These are phyloP conservation scores for Magallana gigas DNA, from an alignment of 1,140 invertebrate species.

Conservation along the genomic window DNA sequence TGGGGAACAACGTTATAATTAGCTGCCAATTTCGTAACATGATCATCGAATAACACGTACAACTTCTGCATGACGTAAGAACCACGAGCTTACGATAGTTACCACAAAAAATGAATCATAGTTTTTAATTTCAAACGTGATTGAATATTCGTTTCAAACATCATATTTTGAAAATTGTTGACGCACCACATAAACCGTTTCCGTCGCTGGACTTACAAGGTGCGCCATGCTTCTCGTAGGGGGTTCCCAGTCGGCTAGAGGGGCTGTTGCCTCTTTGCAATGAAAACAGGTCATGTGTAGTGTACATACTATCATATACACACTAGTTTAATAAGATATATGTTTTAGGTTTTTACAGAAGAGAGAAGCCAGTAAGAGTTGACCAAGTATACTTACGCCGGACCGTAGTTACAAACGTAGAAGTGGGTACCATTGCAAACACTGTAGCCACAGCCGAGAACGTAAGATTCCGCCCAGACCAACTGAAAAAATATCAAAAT, in stretches of 20 bases:
- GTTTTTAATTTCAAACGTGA: no score
- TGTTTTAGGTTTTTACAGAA: not conserved
- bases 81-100: no score
- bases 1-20: no score
- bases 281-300: not conserved
- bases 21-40: no score
- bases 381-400: conserved; percentile 32
- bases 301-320: not conserved
- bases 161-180: no score
- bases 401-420: conserved; percentile 56
- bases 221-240: not conserved
- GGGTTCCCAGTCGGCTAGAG: not conserved
- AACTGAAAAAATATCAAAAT: conserved; percentile 22
- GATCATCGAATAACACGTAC: no score
- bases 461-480: conserved; percentile 44
- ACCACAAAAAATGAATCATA: no score
- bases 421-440: conserved; percentile 38
- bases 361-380: no score
- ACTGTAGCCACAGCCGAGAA: conserved; percentile 48
- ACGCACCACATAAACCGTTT: not conserved
- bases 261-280: conserved; percentile 19
- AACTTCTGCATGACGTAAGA: no score
- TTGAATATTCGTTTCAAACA: no score
- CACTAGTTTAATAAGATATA: not conserved
- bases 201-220: not conserved